phyloP scores from a whole-genome alignment of 2,113 vertebrate species.

The Hydropotes inermis region DNA sequence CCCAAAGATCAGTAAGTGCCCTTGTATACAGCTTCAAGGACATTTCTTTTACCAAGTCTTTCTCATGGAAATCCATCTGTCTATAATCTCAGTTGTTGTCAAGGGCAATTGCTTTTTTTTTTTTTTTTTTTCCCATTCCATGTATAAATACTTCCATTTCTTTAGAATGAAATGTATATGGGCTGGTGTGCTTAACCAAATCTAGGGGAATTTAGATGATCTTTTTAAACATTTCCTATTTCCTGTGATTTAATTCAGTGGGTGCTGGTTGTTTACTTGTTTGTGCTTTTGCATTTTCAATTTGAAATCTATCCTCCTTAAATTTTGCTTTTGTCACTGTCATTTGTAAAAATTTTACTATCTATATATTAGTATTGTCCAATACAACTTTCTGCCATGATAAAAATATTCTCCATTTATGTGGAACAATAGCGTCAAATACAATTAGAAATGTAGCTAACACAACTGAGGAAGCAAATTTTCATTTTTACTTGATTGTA shows the following conservation, averaged over 20 bases:
- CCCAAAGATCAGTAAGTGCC: neutral
- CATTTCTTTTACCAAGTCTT: neutral
- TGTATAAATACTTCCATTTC: neutral
- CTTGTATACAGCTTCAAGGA: neutral
- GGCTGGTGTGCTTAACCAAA: neutral
- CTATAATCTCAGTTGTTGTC: neutral
- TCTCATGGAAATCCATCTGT: neutral
- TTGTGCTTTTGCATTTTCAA: neutral
- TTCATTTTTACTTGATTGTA: neutral
- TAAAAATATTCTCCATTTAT: neutral
- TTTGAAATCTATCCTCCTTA: neutral
- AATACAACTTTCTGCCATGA: neutral
- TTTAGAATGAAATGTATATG: neutral
- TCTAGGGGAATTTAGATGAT: neutral
- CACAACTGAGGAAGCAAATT: neutral
- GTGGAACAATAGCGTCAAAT: neutral
- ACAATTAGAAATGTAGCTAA: neutral
- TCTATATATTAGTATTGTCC: neutral
- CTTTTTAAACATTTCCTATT: neutral
- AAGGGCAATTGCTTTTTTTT: neutral
- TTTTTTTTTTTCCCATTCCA: neutral
- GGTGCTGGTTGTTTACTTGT: neutral
- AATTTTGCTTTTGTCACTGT: neutral
- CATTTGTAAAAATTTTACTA: neutral
- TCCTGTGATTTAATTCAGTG: neutral